These are phyloP conservation scores for Manacus vitellinus DNA, from an alignment of 2,113 vertebrate species.

Conservation along the genomic window DNA sequence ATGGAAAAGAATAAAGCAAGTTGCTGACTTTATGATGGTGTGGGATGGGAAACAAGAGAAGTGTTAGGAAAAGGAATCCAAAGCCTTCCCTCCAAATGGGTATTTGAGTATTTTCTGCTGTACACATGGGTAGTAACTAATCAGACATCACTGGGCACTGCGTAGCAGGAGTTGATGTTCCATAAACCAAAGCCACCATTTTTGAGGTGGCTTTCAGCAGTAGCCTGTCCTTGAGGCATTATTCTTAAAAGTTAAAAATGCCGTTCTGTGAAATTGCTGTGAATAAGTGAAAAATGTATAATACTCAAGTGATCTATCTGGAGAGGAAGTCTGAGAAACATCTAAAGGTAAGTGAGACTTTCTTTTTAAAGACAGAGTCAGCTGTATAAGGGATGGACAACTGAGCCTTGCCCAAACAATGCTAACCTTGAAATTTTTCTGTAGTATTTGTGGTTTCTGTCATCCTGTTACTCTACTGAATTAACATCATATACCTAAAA, in stretches of 20 bases:
- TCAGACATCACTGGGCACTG: not conserved
- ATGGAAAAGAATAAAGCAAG: not conserved
- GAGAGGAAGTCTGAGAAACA: constrained; percentile 59
- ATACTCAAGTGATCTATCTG: constrained; percentile 60
- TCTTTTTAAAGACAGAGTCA: not conserved
- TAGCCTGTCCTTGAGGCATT: not conserved
- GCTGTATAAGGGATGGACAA: not conserved
- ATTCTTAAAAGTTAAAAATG: not conserved
- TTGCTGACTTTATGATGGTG: not conserved
- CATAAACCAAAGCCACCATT: not conserved
- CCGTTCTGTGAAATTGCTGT: not conserved
- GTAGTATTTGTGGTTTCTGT: constrained; percentile 25
- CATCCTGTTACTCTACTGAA: not conserved
- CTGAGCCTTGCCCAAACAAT: not conserved
- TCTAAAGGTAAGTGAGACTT: constrained; percentile 60
- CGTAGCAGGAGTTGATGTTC: not conserved
- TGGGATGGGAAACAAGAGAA: not conserved
- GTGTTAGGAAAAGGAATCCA: not conserved
- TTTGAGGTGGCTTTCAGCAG: not conserved
- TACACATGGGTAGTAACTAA: not conserved
- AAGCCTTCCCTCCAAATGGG: constrained; percentile 63
- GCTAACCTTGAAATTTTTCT: not conserved
- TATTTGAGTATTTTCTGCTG: constrained; percentile 55
- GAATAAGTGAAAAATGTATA: not conserved
- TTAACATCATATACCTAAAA: not conserved